Conservation (phyloP, 2,113 vertebrate species). For the Grammomys dolichurus region DNA sequence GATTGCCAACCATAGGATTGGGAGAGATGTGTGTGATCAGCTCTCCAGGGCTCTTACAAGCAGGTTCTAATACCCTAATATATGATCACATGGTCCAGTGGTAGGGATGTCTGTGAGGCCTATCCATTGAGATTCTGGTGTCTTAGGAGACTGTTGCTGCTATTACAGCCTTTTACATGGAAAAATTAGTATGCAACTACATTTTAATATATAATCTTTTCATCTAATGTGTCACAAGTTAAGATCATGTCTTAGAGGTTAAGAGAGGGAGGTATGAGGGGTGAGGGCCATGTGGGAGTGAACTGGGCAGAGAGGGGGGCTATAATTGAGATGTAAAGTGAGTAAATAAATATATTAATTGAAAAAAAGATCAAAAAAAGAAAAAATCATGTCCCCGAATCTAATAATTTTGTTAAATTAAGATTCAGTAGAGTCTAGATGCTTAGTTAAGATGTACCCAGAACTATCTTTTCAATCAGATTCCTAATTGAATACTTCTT, state of each 20-base stretch:
- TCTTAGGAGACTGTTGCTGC: background rate
- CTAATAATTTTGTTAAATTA: background rate
- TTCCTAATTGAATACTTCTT: constrained; percentile 60
- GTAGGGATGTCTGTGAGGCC: too few species aligned
- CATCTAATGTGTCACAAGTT: background rate
- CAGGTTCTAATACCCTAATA: background rate
- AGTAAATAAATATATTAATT: too few species aligned
- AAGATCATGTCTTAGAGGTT: background rate
- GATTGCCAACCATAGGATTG: rapidly evolving
- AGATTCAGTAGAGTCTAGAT: background rate
- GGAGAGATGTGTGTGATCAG: background rate
- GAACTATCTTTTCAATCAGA: background rate
- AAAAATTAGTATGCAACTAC: background rate
- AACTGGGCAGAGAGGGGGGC: too few species aligned
- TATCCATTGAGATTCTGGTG: background rate
- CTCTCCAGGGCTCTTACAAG: background rate
- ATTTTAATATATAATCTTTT: background rate
- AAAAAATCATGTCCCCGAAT: background rate
- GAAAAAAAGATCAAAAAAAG: too few species aligned
- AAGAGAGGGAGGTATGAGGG: too few species aligned
- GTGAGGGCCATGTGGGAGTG: too few species aligned
- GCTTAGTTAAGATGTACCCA: background rate
- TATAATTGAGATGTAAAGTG: too few species aligned
- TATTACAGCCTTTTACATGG: too few species aligned
- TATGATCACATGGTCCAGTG: rapidly evolving